Percentiles rank a stretch among this genome's conserved stretches.
These are phyloP conservation scores for Salminus brasiliensis DNA, from an alignment of 2,113 vertebrate species.

Conservation along the genomic window DNA sequence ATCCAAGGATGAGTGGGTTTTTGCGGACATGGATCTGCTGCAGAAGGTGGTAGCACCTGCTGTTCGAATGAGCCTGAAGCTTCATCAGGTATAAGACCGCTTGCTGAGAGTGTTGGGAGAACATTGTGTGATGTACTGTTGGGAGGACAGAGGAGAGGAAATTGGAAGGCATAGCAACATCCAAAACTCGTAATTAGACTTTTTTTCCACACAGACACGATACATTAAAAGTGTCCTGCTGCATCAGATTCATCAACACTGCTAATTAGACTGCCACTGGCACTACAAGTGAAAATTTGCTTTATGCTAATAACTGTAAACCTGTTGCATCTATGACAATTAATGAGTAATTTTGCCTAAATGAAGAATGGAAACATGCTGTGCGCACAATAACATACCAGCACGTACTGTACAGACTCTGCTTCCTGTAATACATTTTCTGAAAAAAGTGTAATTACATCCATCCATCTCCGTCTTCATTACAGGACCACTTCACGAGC, in stretches of 20 bases:
- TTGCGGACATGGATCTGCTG: conserved; percentile 92
- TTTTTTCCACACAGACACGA: not conserved
- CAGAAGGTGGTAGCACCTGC: conserved; percentile 94
- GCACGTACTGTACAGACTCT: not conserved
- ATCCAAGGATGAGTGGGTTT: conserved; percentile 94
- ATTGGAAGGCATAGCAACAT: not conserved
- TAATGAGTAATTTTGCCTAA: not conserved
- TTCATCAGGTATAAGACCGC: conserved; percentile 87
- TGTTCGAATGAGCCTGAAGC: conserved; percentile 95
- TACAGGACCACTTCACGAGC: conserved; percentile 96
- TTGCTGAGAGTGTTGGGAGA: not conserved
- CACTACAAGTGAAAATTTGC: not conserved
- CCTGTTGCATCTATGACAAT: not conserved
- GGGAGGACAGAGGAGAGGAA: not conserved
- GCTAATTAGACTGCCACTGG: not conserved
- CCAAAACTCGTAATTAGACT: not conserved
- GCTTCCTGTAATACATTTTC: not conserved
- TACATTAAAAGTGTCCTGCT: not conserved
- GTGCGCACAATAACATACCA: not conserved
- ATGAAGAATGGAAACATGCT: not conserved
- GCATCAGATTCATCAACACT: not conserved
- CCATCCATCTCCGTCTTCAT: not conserved
- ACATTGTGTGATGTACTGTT: not conserved
- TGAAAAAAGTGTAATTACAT: not conserved
- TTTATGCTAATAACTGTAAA: too few species aligned